Evolutionary conservation across 1,140 invertebrate species (phyloP), one percentile per base, ranked within the genome.

Genomic region (Drosophila lini): DNA sequence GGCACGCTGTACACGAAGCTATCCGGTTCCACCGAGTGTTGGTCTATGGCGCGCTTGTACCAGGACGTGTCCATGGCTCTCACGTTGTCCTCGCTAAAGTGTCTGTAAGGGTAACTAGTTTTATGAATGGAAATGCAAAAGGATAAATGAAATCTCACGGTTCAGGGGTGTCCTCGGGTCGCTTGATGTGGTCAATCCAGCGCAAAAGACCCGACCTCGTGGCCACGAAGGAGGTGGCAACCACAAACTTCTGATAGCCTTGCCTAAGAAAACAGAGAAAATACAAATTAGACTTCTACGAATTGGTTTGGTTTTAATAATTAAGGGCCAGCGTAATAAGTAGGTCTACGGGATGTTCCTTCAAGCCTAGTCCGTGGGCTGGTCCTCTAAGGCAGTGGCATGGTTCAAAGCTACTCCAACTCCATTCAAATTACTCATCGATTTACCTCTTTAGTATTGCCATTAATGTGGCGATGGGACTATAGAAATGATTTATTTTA

Each of bases 1-100:
- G 97, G 97, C 9, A 98, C 97, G 61, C 97, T 98, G 92, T 97
- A 98, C 0, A 98, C 97, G 91, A 98, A 98, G 82, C 97, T 97
- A 74, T 97, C 96, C 0, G 96, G 95, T 85, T 98, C 96, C 48
- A 97, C 94, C 0, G 94, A 92, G 77, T 98, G 96, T 84, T 98
- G 97, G 92, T 98, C 97, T 2, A 99, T 97, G 2, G 98, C 97
- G 64, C 98, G 94, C 91, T 96, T 96, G 91, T 98, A 99, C 97
- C 97, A 99, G 5, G 96, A 94, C 42, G 97, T 96, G 86, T 99
- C 97, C 91, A 97, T 97, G 1, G 97, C 97, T 74, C 95, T 94
- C 3, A 95, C 95, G 90, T 98, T 95, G 22, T 94, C 94, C 78
- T 97, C 95, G 79, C 96, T 96, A 80, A 98, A 98, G 85, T 96